Conservation (phyloP, 2,797 vertebrate genomes). For the Acomys russatus region DNA sequence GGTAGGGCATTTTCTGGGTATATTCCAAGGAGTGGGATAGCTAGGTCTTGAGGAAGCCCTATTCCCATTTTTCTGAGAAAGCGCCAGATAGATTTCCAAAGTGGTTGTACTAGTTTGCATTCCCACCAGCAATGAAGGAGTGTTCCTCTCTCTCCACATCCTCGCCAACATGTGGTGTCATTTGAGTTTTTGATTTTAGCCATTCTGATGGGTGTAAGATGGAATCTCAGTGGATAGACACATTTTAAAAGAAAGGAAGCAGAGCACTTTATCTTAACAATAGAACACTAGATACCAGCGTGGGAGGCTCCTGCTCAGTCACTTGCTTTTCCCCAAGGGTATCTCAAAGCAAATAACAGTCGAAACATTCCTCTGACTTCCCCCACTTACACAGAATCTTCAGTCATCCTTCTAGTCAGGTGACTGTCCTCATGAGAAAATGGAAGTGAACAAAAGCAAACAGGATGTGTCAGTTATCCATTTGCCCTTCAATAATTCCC, state of each 20-base stretch:
- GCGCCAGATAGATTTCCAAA: too few relatives aligned
- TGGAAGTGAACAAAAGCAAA: not conserved
- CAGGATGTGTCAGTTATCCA: not conserved
- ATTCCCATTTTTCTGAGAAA: too few relatives aligned
- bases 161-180: too few relatives aligned
- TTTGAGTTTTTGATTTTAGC: too few relatives aligned
- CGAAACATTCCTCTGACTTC: conserved; percentile 62
- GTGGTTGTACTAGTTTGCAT: too few relatives aligned
- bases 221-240: too few relatives aligned
- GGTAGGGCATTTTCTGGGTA: too few relatives aligned
- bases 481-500: not conserved
- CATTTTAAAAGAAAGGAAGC: conserved; percentile 1
- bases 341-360: conserved; percentile 55
- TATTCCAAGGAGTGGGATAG: too few relatives aligned
- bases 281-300: not conserved
- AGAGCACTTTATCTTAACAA: not conserved
- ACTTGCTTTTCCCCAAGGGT: conserved; percentile 30
- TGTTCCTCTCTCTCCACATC: too few relatives aligned
- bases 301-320: not conserved
- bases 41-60: too few relatives aligned
- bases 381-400: conserved; percentile 27
- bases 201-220: too few relatives aligned
- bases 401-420: conserved; percentile 27
- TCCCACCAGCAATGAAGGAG: too few relatives aligned
- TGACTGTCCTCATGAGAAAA: not conserved